Base-by-base conservation (phyloP, 2,113 vertebrate genomes). In the Tragelaphus buxtoni region DNA sequence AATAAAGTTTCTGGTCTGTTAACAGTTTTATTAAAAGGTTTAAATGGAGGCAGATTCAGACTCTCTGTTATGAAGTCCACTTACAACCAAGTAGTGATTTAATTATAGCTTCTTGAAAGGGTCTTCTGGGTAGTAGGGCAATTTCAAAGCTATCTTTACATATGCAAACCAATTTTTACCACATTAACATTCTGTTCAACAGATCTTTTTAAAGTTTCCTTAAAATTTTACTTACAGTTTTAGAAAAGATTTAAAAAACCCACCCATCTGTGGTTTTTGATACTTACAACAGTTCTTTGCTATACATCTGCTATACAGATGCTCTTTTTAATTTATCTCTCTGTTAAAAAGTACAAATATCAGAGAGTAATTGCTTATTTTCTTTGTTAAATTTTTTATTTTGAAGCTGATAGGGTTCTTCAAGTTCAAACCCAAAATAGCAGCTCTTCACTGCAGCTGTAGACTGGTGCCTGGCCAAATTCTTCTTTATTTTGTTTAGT, bases 401-500 rank as follows among this genome's bases (percentile, higher is more conserved):
- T 82, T 77, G 35, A 90, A 65, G 35, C 20, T 87, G 65, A 92
- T 7, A 51, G 14, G 2, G n/a, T 20, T 97, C 92, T 95, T 94
- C 81, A 97, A 89, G 35, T 91, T 74, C 58, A 56, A 26, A 91
- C n/a, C 79, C 51, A 65, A 74, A 95, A 72, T 7, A 88, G 69
- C 3, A 51, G n/a, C 32, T 69, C 79, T 89, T 85, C 35, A 18
- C n/a, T 58, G 45, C 16, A 82, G n/a, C 39, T 63, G 79, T 91
- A 76, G 65, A 69, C 49, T 77, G 79, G 63, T 83, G 11, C 6
- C 12, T 35, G 63, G 93, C 82, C 42, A 55, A 90, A 76, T 76
- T 92, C 56, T 84, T 53, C 45, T 88, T 77, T 20, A 32, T 58
- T 96, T 89, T 16, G n/a, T 95, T 98, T 88, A 84, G 39, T 76